Percentiles rank a stretch among this genome's conserved stretches.
These are phyloP conservation scores for Amphiprion percula DNA, from an alignment of 2,113 vertebrate species.

Conservation along the genomic window DNA sequence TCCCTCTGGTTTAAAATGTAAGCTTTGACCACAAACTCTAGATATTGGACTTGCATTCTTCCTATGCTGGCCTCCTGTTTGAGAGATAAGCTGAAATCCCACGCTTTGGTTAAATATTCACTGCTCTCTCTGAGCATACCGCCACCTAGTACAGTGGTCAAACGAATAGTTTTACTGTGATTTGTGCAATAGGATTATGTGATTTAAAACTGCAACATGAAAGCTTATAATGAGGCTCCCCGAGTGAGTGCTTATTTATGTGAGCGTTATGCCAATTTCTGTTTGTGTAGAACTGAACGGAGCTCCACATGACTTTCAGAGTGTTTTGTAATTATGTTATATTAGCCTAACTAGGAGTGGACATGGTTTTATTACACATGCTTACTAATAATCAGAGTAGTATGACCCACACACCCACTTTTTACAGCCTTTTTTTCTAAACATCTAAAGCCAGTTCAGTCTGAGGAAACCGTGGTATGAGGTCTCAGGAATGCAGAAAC, in stretches of 20 bases:
- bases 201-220: conserved; percentile 24
- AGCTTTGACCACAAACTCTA: conserved; percentile 15
- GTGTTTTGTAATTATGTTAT: conserved; percentile 23
- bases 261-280: not conserved
- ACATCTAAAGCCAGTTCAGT: conserved; percentile 41
- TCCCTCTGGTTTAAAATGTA: conserved; percentile 13
- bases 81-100: conserved; percentile 64
- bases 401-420: conserved; percentile 7
- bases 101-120: conserved; percentile 77
- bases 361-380: conserved; percentile 20
- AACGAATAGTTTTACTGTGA: conserved; percentile 63
- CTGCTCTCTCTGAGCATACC: conserved; percentile 32
- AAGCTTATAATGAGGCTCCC: conserved; percentile 28
- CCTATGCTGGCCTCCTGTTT: conserved; percentile 17
- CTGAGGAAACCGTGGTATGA: conserved; percentile 38
- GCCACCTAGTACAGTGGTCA: conserved; percentile 49
- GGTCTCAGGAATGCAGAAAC: conserved; percentile 64
- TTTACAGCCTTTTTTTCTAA: conserved; percentile 9
- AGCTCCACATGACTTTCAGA: not conserved
- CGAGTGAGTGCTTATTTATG: conserved; percentile 16
- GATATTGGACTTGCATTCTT: conserved; percentile 22
- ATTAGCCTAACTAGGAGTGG: conserved; percentile 8
- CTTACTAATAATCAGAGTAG: conserved; percentile 32
- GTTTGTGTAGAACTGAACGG: conserved; percentile 19
- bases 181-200: conserved; percentile 59